These are phyloP conservation scores for Zaprionus gabonicus DNA, from an alignment of 1,140 invertebrate genomes.

Conservation along the genomic window DNA sequence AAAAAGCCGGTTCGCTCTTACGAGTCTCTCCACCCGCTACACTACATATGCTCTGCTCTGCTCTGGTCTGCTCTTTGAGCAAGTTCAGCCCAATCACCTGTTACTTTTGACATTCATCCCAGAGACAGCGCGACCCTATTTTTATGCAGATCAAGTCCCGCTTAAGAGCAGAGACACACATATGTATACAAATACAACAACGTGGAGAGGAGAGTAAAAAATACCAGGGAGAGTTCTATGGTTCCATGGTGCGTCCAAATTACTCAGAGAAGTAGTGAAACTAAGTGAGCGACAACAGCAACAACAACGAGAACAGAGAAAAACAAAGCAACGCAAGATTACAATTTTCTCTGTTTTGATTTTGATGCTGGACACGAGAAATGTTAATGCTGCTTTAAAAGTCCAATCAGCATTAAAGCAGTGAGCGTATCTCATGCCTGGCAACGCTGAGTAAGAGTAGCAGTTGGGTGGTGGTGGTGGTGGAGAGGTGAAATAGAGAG, in stretches of 20 bases:
- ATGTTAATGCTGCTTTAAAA: constrained; percentile 56
- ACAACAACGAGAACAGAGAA: constrained; percentile 8
- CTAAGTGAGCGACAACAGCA: constrained; percentile 59
- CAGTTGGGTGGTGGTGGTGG: constrained; percentile 9
- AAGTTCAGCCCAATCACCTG: constrained; percentile 63
- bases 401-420: constrained; percentile 68
- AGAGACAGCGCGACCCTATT: constrained; percentile 70
- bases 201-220: constrained; percentile 44
- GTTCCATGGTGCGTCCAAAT: constrained; percentile 51
- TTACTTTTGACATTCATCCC: constrained; percentile 72
- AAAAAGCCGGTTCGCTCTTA: constrained; percentile 73
- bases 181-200: constrained; percentile 22
- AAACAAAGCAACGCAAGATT: constrained; percentile 61
- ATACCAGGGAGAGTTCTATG: constrained; percentile 60
- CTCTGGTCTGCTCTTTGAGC: constrained; percentile 65
- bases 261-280: constrained; percentile 55
- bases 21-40: constrained; percentile 32
- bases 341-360: constrained; percentile 79
- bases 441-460: constrained; percentile 39
- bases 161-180: constrained; percentile 64
- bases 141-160: constrained; percentile 81
- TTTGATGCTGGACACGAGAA: constrained; percentile 51
- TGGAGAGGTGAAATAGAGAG: constrained; percentile 6
- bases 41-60: constrained; percentile 44
- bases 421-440: constrained; percentile 62